Conservation (phyloP, 2,888 invertebrate species). For the Microchrysa polita region DNA sequence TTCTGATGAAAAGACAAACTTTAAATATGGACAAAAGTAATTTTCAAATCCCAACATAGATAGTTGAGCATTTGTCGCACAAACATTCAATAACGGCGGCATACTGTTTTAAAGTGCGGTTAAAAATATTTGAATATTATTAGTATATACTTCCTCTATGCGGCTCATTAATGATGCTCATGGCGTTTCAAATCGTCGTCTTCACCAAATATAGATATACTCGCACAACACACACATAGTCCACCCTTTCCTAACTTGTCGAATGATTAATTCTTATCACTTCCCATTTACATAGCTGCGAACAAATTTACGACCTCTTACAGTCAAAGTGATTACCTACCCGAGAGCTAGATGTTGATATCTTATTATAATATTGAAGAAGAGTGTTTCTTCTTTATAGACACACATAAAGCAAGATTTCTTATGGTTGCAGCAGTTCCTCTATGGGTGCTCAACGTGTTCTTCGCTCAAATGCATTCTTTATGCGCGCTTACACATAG, state of each 20-base stretch:
- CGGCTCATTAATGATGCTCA: constrained; percentile 37
- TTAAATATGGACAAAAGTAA: neutral
- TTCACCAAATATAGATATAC: too few relatives aligned
- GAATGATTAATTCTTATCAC: constrained; percentile 44
- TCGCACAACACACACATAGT: neutral
- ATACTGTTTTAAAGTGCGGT: constrained; percentile 9
- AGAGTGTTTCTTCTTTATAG: too few relatives aligned
- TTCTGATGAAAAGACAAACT: constrained; percentile 2
- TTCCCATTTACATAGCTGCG: constrained; percentile 40
- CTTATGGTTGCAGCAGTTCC: neutral
- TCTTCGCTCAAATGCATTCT: constrained; percentile 17
- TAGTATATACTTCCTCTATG: constrained; percentile 22
- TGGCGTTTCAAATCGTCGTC: constrained; percentile 7
- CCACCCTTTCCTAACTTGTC: constrained; percentile 30
- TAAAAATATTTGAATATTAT: constrained; percentile 31
- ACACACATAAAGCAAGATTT: too few relatives aligned
- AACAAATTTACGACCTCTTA: constrained; percentile 43
- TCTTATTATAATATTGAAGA: neutral
- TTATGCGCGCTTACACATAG: constrained; percentile 25
- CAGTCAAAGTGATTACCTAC: constrained; percentile 18
- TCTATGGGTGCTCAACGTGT: neutral
- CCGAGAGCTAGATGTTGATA: constrained; percentile 3
- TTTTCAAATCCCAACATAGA: neutral
- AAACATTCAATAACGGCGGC: neutral
- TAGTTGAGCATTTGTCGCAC: constrained; percentile 1